These are phyloP conservation scores for Ectobius pallidus DNA, from an alignment of 2,888 invertebrate genomes.

Conservation along the genomic window DNA sequence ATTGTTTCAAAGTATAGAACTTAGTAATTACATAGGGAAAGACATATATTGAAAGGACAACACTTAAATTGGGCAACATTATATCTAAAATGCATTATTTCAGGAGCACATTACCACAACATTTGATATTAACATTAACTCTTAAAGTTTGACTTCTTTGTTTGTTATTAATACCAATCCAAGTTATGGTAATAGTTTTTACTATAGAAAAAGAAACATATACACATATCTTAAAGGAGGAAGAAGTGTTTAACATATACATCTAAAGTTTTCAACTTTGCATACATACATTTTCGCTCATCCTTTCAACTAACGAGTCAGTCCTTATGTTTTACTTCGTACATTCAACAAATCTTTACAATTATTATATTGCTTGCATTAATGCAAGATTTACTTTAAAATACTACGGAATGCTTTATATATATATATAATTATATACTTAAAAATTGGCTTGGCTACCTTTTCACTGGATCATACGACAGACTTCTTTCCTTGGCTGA, in stretches of 20 bases:
- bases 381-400: constrained; percentile 17
- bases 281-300: background rate
- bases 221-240: too few relatives aligned
- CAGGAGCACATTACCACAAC: too few relatives aligned
- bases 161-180: too few relatives aligned
- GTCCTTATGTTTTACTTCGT: background rate
- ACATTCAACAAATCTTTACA: constrained; percentile 6
- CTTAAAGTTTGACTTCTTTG: too few relatives aligned
- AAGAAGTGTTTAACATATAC: too few relatives aligned
- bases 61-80: background rate
- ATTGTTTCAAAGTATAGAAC: background rate
- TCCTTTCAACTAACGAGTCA: background rate
- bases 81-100: too few relatives aligned
- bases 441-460: constrained; percentile 21
- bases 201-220: too few relatives aligned
- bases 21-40: background rate
- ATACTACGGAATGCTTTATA: constrained; percentile 21
- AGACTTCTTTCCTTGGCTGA: background rate
- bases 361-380: background rate
- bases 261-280: too few relatives aligned
- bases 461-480: background rate
- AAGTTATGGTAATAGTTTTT: too few relatives aligned
- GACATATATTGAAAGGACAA: constrained; percentile 5
- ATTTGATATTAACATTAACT: too few relatives aligned
- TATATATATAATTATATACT: too few relatives aligned